Percentiles rank a stretch among this genome's conserved stretches.
phyloP scores from a whole-genome alignment of 2,888 invertebrate species.

The Mesorhabditis spiculigera region DNA sequence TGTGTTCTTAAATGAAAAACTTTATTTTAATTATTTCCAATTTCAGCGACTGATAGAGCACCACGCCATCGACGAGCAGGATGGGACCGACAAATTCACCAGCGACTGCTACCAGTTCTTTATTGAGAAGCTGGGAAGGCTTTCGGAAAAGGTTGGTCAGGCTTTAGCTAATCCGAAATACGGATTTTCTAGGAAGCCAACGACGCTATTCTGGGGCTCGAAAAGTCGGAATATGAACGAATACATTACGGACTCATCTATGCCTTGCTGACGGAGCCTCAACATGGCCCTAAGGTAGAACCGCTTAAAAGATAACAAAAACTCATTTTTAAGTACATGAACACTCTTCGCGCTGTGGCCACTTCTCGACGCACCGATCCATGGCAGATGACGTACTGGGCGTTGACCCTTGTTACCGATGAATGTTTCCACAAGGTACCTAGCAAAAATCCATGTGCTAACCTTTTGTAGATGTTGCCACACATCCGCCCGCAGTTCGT shows the following conservation, averaged over 20 bases:
- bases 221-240: background rate
- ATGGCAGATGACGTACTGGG: background rate
- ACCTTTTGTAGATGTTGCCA: background rate
- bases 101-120: background rate
- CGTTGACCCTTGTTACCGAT: background rate
- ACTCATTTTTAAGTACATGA: too few relatives aligned
- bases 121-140: background rate
- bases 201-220: background rate
- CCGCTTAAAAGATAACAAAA: too few relatives aligned
- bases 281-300: background rate
- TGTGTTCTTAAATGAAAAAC: too few relatives aligned
- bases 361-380: too few relatives aligned
- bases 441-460: background rate
- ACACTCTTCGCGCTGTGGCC: too few relatives aligned
- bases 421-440: background rate
- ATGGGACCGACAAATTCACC: constrained; percentile 3
- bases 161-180: background rate
- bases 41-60: background rate
- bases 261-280: background rate
- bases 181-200: background rate
- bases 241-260: constrained; percentile 3
- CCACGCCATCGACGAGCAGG: constrained; percentile 2
- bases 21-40: background rate
- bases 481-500: background rate
- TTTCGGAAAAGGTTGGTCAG: background rate